Evolutionary conservation across 2,888 invertebrate species (phyloP).

Genomic region (Trissoscelio sp.): DNA sequence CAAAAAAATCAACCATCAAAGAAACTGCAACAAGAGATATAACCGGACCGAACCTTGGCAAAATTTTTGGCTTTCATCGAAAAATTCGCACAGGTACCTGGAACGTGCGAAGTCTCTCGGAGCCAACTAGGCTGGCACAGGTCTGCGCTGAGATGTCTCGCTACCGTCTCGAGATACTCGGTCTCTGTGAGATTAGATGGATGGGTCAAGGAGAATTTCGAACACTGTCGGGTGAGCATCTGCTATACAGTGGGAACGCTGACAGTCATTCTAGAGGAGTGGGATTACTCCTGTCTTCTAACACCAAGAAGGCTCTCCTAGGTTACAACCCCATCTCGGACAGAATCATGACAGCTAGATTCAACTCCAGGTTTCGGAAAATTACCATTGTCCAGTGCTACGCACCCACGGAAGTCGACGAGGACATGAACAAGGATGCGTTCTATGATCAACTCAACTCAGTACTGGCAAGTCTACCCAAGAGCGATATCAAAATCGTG

Average conservation of each 20-base stretch:
- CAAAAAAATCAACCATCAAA: conserved; percentile 12
- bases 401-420: conserved; percentile 9
- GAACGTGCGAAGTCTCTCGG: conserved; percentile 18
- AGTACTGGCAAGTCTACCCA: background rate
- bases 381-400: conserved; percentile 23
- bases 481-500: conserved; percentile 26
- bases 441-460: conserved; percentile 13
- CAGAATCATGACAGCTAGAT: conserved; percentile 17
- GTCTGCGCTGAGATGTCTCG: conserved; percentile 17
- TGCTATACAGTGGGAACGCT: conserved; percentile 10
- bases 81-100: conserved; percentile 27
- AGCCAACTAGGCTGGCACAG: conserved; percentile 5
- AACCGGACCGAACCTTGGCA: conserved; percentile 14
- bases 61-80: conserved; percentile 17
- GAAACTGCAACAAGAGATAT: conserved; percentile 25
- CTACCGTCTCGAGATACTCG: conserved; percentile 8
- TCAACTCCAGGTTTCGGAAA: conserved; percentile 17
- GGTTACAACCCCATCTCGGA: conserved; percentile 10
- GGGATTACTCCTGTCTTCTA: conserved; percentile 5
- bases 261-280: background rate
- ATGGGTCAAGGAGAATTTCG: conserved; percentile 16
- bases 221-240: conserved; percentile 4
- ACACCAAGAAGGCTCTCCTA: conserved; percentile 13
- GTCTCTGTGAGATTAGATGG: conserved; percentile 14
- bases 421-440: conserved; percentile 11